These are phyloP conservation scores for Cydia fagiglandana DNA, from an alignment of 1,140 invertebrate species.

Conservation along the genomic window DNA sequence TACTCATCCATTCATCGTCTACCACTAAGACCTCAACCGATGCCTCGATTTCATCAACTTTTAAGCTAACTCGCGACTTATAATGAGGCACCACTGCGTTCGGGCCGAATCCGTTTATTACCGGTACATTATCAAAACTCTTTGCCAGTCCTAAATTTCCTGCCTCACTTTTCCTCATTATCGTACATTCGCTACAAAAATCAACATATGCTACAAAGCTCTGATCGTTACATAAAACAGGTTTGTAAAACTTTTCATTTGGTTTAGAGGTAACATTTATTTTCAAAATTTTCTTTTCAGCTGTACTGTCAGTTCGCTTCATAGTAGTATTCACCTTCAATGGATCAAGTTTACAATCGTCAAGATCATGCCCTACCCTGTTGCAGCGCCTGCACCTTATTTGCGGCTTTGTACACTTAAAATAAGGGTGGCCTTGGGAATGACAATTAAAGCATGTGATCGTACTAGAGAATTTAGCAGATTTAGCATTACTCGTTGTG, in stretches of 20 bases:
- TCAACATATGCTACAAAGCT: slow-evolving; percentile 36
- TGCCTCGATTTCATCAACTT: slow-evolving; percentile 32
- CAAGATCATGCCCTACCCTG: slow-evolving; percentile 38
- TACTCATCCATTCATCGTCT: slow-evolving; percentile 28
- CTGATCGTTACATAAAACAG: slow-evolving; percentile 33
- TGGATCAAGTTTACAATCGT: slow-evolving; percentile 37
- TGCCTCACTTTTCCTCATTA: slow-evolving; percentile 34
- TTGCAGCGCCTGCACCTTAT: slow-evolving; percentile 38
- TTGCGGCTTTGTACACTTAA: slow-evolving; percentile 37
- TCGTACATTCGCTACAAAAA: slow-evolving; percentile 38
- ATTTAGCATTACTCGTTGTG: not conserved
- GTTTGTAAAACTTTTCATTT: slow-evolving; percentile 38
- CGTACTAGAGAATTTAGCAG: not conserved
- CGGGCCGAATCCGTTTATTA: slow-evolving; percentile 39
- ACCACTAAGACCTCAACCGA: slow-evolving; percentile 31
- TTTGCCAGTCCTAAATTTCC: slow-evolving; percentile 34
- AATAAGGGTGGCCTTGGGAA: slow-evolving; percentile 37
- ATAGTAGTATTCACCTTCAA: not conserved
- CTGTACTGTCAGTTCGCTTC: not conserved
- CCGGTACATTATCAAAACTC: slow-evolving; percentile 34
- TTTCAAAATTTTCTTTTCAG: slow-evolving; percentile 34
- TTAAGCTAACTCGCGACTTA: slow-evolving; percentile 1
- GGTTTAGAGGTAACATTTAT: slow-evolving; percentile 28
- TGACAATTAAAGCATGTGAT: slow-evolving; percentile 36
- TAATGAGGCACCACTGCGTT: not conserved